These are phyloP conservation scores for Erebia aethiops DNA, from an alignment of 2,888 invertebrate genomes.

Conservation along the genomic window DNA sequence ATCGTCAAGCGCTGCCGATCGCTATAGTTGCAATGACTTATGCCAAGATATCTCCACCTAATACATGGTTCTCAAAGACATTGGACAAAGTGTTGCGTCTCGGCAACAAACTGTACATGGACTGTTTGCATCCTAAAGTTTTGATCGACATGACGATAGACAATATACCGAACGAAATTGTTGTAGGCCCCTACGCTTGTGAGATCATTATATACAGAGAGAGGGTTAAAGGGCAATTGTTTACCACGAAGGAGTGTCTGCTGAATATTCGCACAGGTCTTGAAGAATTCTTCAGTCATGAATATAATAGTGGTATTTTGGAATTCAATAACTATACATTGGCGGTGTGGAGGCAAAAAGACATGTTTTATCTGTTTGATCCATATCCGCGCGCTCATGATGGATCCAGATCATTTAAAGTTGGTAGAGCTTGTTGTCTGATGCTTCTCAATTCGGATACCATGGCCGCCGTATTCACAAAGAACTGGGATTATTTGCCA, in stretches of 20 bases:
- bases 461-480: slow-evolving; percentile 76
- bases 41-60: slow-evolving; percentile 85
- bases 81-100: slow-evolving; percentile 83
- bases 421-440: slow-evolving; percentile 84
- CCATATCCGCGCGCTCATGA: slow-evolving; percentile 85
- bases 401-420: slow-evolving; percentile 77
- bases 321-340: slow-evolving; percentile 84
- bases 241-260: slow-evolving; percentile 77
- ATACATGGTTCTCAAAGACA: slow-evolving; percentile 82
- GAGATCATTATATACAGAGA: slow-evolving; percentile 83
- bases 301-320: slow-evolving; percentile 77
- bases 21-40: slow-evolving; percentile 84
- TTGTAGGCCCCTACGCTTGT: slow-evolving; percentile 81
- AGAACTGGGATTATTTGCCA: slow-evolving; percentile 79
- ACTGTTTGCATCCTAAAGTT: slow-evolving; percentile 75
- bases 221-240: slow-evolving; percentile 73
- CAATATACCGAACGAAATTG: slow-evolving; percentile 82
- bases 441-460: slow-evolving; percentile 84
- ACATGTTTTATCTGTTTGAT: slow-evolving; percentile 86
- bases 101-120: slow-evolving; percentile 83
- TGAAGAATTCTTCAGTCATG: slow-evolving; percentile 79
- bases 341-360: slow-evolving; percentile 85
- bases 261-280: slow-evolving; percentile 76
- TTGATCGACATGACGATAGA: slow-evolving; percentile 77
- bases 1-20: slow-evolving; percentile 84